A percentile compares a stretch with the other conserved stretches of the same genome.
phyloP scores from a whole-genome alignment of 2,888 invertebrate genomes.

The Nudaria mundana region DNA sequence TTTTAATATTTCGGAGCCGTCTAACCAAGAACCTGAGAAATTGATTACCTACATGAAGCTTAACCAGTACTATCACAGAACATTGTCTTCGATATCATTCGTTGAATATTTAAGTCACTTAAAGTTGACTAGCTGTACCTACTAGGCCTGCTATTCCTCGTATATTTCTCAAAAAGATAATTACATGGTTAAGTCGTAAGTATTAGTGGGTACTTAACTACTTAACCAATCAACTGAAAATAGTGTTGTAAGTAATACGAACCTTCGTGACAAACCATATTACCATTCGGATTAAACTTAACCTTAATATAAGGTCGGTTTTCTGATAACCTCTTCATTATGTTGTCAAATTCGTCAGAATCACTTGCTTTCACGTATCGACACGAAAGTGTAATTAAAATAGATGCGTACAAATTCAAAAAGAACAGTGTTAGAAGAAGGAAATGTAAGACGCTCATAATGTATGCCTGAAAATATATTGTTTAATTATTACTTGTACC shows the following conservation, averaged over 20 bases:
- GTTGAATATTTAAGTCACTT: too few species aligned
- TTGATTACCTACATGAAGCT: background rate
- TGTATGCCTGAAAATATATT: constrained; percentile 61
- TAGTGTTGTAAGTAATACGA: constrained; percentile 9
- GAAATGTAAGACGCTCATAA: constrained; percentile 75
- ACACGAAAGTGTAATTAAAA: constrained; percentile 67
- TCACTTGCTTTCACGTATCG: constrained; percentile 53
- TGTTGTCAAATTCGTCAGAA: constrained; percentile 42
- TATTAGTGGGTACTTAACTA: too few species aligned
- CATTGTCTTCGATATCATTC: too few species aligned
- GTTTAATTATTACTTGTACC: background rate
- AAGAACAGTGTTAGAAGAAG: constrained; percentile 69
- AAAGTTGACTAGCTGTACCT: too few species aligned
- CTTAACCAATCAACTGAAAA: too few species aligned
- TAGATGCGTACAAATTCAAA: constrained; percentile 66
- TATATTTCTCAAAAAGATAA: too few species aligned
- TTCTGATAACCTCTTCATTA: constrained; percentile 38
- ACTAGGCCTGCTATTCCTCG: too few species aligned
- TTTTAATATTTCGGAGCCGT: constrained; percentile 47
- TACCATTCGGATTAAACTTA: constrained; percentile 51
- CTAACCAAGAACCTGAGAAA: constrained; percentile 65
- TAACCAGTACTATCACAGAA: too few species aligned
- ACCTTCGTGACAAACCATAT: constrained; percentile 65
- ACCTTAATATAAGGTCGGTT: constrained; percentile 47
- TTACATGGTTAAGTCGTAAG: background rate